Base-by-base conservation (phyloP, 2,888 invertebrate species). In the Dioctria rufipes region DNA sequence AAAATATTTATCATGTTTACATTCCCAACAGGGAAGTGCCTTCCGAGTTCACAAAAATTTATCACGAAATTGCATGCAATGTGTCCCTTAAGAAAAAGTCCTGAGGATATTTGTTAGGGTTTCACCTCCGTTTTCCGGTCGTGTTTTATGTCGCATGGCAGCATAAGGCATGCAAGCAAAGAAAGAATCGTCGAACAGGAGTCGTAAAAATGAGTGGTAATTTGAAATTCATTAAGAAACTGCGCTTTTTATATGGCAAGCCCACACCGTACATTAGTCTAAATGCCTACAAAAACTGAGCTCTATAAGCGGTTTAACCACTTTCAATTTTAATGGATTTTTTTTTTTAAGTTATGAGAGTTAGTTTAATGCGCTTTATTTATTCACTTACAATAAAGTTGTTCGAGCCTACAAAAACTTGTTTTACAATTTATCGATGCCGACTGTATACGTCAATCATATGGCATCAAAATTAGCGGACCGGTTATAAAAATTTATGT, bases 21-120 rank as follows among this genome's bases (percentile, higher is more conserved):
- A 54, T 54, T 54, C n/a, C 54, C 8, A 54, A 6, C 54, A 11
- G 54, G 25, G 54, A 54, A 11, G 86, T 81, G 69, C 51, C 69
- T 37, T 69, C 69, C 49, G 9, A 39, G 51, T 49, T 51, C 25
- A 69, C 69, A 54, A 69, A 69, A 69, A 69, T 69, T 69, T 69
- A 69, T 69, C 69, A 51, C 39, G 51, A 39, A 69, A 69, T 69
- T 69, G 69, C 69, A 69, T 69, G 69, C 69, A 69, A 69, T 51
- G 51, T 69, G 69, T 69, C 69, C 69, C 69, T 69, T 54, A 54
- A 54, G 69, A 51, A 69, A 37, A 42, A 42, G 65, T 69, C 25
- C 11, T 9, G 69, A 54, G 69, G 69, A 51, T 69, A 69, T 69
- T 69, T 69, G 69, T 69, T 69, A 69, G 49, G 54, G 69, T 69